phyloP scores from a whole-genome alignment of 2,888 invertebrate species.

The Spodoptera exigua region DNA sequence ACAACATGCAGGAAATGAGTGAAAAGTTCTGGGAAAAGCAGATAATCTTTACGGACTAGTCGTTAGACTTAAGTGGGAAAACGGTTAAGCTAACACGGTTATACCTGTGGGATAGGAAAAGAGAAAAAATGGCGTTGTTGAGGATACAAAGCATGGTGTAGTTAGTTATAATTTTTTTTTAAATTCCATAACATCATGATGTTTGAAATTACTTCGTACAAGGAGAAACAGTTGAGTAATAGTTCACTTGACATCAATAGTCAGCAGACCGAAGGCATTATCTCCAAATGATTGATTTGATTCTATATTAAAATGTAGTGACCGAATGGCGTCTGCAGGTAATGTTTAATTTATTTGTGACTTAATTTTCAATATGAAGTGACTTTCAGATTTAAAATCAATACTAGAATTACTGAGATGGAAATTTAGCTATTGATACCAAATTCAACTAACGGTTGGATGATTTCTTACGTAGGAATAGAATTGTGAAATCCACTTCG shows the following conservation, averaged over 20 bases:
- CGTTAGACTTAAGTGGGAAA: constrained; percentile 36
- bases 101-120: constrained; percentile 11
- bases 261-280: constrained; percentile 29
- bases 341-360: constrained; percentile 25
- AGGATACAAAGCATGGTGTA: background rate
- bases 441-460: constrained; percentile 7
- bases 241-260: constrained; percentile 31
- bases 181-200: too few relatives aligned
- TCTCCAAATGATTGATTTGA: constrained; percentile 32
- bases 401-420: constrained; percentile 17
- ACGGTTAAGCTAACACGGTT: constrained; percentile 34
- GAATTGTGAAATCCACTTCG: constrained; percentile 1
- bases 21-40: constrained; percentile 43
- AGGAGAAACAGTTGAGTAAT: constrained; percentile 16
- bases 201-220: background rate
- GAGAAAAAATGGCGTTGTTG: constrained; percentile 1
- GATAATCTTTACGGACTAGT: constrained; percentile 35
- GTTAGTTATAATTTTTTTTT: background rate
- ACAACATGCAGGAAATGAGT: constrained; percentile 30
- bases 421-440: constrained; percentile 1
- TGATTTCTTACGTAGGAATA: background rate
- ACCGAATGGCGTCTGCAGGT: constrained; percentile 9
- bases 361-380: constrained; percentile 13
- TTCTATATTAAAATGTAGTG: constrained; percentile 26
- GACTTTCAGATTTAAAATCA: constrained; percentile 19